A percentile compares a stretch with the other conserved stretches of the same genome.
These are phyloP conservation scores for Gobiocypris rarus DNA, from an alignment of 2,113 vertebrate species.

Conservation along the genomic window DNA sequence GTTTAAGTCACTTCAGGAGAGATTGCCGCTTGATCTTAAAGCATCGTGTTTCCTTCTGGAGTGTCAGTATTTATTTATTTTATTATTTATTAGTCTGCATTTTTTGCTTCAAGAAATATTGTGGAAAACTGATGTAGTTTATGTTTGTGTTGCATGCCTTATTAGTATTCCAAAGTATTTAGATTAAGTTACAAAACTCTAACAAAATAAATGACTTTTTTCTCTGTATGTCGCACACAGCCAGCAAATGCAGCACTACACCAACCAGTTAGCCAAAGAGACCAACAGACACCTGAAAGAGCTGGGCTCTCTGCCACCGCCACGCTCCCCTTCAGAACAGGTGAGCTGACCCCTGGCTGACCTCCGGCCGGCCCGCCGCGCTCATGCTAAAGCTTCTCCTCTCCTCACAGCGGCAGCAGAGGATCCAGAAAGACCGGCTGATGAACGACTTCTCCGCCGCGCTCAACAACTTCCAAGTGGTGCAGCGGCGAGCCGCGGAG, in stretches of 20 bases:
- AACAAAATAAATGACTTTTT: too few species aligned
- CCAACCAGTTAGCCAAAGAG: slow-evolving; percentile 88
- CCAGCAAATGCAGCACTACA: slow-evolving; percentile 87
- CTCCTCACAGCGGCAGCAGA: slow-evolving; percentile 82
- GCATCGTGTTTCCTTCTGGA: too few species aligned
- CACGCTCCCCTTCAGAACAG: slow-evolving; percentile 84
- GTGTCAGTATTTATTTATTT: too few species aligned
- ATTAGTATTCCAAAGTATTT: too few species aligned
- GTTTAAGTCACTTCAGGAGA: too few species aligned
- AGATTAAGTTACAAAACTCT: too few species aligned
- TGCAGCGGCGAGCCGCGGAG: slow-evolving; percentile 84
- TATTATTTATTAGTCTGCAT: too few species aligned
- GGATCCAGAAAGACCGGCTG: slow-evolving; percentile 88
- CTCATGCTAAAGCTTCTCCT: not conserved
- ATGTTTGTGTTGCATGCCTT: too few species aligned
- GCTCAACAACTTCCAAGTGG: slow-evolving; percentile 86
- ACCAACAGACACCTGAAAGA: slow-evolving; percentile 89
- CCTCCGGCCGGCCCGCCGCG: not conserved
- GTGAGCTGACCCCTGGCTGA: slow-evolving; percentile 63
- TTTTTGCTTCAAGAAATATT: too few species aligned
- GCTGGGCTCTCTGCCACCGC: slow-evolving; percentile 80
- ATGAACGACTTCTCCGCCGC: slow-evolving; percentile 89
- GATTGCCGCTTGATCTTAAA: too few species aligned
- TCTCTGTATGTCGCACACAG: slow-evolving; percentile 64
- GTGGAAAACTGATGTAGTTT: too few species aligned